Evolutionary conservation across 2,113 vertebrate genomes (phyloP).

Genomic region (Mastomys coucha): DNA sequence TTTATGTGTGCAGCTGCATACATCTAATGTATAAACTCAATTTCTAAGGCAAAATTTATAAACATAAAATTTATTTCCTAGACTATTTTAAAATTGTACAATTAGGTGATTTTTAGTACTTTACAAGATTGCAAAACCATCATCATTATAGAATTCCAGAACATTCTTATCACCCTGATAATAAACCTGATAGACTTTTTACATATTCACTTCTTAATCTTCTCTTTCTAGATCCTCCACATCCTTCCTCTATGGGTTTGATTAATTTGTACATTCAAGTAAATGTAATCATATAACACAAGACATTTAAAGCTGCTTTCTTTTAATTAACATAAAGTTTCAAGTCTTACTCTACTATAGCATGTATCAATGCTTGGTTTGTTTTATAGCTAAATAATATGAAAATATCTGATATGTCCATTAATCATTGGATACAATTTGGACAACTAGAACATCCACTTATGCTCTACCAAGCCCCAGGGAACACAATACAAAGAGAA

Average conservation of each 20-base stretch:
- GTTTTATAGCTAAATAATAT: not conserved
- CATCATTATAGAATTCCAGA: not conserved
- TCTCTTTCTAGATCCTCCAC: not conserved
- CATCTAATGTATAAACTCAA: not conserved
- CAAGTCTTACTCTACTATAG: not conserved
- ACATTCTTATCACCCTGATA: not conserved
- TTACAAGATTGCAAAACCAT: not conserved
- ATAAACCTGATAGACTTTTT: not conserved
- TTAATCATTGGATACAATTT: not conserved
- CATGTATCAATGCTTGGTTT: not conserved
- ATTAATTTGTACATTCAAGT: not conserved
- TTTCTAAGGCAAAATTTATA: conserved; percentile 24
- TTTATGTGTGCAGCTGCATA: not conserved
- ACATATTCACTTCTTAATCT: not conserved
- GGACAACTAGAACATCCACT: not conserved
- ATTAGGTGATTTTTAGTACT: not conserved
- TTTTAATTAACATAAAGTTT: not conserved
- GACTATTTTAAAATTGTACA: not conserved
- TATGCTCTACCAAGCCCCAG: not conserved
- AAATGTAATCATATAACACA: not conserved
- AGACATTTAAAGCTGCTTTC: not conserved
- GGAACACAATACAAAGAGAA: too few species aligned
- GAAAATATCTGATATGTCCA: not conserved
- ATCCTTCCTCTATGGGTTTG: not conserved
- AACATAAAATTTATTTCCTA: conserved; percentile 14